Evolutionary conservation across 2,797 vertebrate species (phyloP).

Genomic region (Tympanoctomys barrerae): DNA sequence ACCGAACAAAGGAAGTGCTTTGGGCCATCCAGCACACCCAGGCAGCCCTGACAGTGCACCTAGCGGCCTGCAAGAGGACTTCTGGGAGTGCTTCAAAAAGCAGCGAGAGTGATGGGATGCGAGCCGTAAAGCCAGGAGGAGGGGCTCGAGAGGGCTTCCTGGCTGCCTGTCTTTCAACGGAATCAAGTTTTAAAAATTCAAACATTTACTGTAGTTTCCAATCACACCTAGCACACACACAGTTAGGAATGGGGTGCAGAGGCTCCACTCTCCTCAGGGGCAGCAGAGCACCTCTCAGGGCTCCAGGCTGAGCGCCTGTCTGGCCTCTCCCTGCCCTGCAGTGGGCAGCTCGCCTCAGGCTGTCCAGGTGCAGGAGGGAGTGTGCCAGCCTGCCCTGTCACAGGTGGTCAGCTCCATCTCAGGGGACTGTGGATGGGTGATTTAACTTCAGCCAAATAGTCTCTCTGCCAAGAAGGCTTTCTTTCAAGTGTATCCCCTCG

Average conservation of each 20-base stretch:
- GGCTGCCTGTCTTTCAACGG: background rate
- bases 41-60: background rate
- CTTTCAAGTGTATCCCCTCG: background rate
- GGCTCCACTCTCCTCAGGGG: background rate
- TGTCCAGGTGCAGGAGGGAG: background rate
- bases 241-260: background rate
- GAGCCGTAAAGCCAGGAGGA: background rate
- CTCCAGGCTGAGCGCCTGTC: fast-evolving
- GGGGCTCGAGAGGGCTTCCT: background rate
- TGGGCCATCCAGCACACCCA: background rate
- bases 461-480: background rate
- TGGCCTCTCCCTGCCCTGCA: fast-evolving
- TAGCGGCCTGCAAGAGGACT: background rate
- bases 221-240: background rate
- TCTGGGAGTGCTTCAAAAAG: background rate
- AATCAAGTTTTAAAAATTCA: background rate
- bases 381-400: background rate
- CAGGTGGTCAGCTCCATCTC: background rate
- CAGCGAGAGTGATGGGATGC: background rate
- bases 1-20: background rate
- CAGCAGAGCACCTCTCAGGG: background rate
- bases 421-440: background rate
- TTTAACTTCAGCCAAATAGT: background rate
- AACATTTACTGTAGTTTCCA: background rate
- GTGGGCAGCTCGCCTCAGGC: background rate